These are phyloP conservation scores for Phacellophora camtschatica DNA, from an alignment of 30 jellyfish, hydroid and myxozoan species.

Conservation along the genomic window DNA sequence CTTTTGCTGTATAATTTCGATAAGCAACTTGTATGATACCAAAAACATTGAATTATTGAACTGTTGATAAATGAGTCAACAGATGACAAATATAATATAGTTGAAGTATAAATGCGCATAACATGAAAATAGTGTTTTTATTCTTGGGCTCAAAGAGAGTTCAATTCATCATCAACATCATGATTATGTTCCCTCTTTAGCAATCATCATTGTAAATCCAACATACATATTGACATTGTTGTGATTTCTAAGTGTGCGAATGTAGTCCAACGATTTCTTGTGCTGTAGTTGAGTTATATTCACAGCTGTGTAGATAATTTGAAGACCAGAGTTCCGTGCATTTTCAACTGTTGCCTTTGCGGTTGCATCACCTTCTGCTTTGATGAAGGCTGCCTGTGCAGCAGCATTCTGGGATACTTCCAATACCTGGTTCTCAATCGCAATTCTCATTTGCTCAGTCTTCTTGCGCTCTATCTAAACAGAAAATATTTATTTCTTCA, in stretches of 20 bases:
- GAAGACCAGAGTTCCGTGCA: slow-evolving; percentile 74
- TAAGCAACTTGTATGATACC: too few species aligned
- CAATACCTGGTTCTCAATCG: slow-evolving; percentile 29
- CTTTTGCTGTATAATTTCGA: too few species aligned
- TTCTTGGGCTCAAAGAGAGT: too few species aligned
- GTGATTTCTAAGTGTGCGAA: slow-evolving; percentile 63
- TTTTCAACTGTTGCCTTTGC: slow-evolving; percentile 54
- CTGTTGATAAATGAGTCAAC: too few species aligned
- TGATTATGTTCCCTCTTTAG: slow-evolving; percentile 40
- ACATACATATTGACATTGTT: slow-evolving; percentile 43
- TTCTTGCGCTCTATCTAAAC: slow-evolving; percentile 49
- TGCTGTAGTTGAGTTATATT: slow-evolving; percentile 48
- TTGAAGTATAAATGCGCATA: too few species aligned
- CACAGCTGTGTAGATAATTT: slow-evolving; percentile 18
- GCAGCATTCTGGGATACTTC: slow-evolving; percentile 72
- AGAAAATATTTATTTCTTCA: too few species aligned
- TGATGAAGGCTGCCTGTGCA: slow-evolving; percentile 42
- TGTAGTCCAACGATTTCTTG: slow-evolving; percentile 64
- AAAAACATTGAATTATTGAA: too few species aligned
- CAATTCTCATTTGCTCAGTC: slow-evolving; percentile 37
- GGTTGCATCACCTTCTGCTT: slow-evolving; percentile 55
- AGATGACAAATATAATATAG: too few species aligned
- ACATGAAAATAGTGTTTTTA: too few species aligned
- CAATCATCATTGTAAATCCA: slow-evolving; percentile 65
- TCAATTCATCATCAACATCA: too few species aligned